phyloP scores from a whole-genome alignment of 1,140 invertebrate species.

The Thaumetopoea pityocampa region DNA sequence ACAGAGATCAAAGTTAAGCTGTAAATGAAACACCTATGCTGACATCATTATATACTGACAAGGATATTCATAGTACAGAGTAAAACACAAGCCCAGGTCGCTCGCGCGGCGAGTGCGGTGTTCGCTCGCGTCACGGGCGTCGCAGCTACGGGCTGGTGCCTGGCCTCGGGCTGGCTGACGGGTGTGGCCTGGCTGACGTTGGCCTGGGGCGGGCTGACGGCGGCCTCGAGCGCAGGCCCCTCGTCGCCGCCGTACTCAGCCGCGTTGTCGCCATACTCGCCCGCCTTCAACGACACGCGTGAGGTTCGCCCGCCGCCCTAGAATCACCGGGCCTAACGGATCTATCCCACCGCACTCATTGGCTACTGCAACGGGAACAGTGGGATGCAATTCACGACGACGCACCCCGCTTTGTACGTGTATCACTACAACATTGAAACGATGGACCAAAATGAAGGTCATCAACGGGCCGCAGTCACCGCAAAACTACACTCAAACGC shows the following conservation, averaged over 20 bases:
- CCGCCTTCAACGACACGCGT: constrained; percentile 30
- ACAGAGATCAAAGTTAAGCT: too few relatives aligned
- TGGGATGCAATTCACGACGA: too few relatives aligned
- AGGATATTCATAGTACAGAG: too few relatives aligned
- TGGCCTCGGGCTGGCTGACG: not conserved
- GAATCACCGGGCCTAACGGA: constrained; percentile 7
- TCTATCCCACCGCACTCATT: too few relatives aligned
- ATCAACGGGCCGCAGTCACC: too few relatives aligned
- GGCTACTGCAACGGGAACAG: too few relatives aligned
- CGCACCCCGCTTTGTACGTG: too few relatives aligned
- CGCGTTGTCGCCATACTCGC: constrained; percentile 56
- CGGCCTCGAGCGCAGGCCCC: constrained; percentile 8
- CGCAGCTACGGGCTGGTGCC: constrained; percentile 1
- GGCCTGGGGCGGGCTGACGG: constrained; percentile 1
- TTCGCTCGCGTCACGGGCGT: not conserved
- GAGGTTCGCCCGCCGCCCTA: constrained; percentile 5
- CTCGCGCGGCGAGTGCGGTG: not conserved
- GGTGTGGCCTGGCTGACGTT: not conserved
- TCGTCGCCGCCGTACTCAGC: constrained; percentile 42
- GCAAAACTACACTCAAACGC: too few relatives aligned
- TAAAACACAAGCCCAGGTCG: not conserved
- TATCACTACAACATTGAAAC: too few relatives aligned
- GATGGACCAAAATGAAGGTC: too few relatives aligned
- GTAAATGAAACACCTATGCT: not conserved
- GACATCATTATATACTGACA: too few relatives aligned